Evolutionary conservation across 2,888 invertebrate species (phyloP).

Genomic region (Euproctis similis): DNA sequence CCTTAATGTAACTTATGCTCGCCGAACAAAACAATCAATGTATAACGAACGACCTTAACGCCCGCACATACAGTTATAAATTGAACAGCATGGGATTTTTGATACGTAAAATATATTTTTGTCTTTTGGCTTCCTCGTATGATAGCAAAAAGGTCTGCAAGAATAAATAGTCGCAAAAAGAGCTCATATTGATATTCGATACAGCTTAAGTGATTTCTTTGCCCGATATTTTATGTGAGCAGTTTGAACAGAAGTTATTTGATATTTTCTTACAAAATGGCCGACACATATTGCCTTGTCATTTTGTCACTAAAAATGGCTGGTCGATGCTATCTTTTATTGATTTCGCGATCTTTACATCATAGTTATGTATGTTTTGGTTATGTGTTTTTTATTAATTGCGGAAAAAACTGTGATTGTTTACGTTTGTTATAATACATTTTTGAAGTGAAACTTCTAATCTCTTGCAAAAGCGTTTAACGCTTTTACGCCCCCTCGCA

Average conservation of each 20-base stretch:
- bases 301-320: too few relatives aligned
- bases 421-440: too few relatives aligned
- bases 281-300: too few relatives aligned
- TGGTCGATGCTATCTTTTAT: too few relatives aligned
- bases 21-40: constrained; percentile 3
- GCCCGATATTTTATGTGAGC: constrained; percentile 8
- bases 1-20: constrained; percentile 24
- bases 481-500: too few relatives aligned
- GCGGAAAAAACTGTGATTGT: too few relatives aligned
- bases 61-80: constrained; percentile 9
- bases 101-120: constrained; percentile 12
- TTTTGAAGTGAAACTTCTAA: too few relatives aligned
- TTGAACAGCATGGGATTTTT: constrained; percentile 6
- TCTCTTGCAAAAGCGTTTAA: too few relatives aligned
- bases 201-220: constrained; percentile 22
- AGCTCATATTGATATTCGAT: constrained; percentile 23
- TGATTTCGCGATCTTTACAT: too few relatives aligned
- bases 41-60: constrained; percentile 5
- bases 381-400: too few relatives aligned
- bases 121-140: constrained; percentile 16
- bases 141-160: constrained; percentile 17
- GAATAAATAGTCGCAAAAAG: constrained; percentile 16
- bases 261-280: too few relatives aligned
- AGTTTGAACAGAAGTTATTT: background rate
- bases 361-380: too few relatives aligned